These are phyloP conservation scores for Ephydatia muelleri DNA, from an alignment of 37 sponge, comb jelly and placozoan genomes.

Conservation along the genomic window DNA sequence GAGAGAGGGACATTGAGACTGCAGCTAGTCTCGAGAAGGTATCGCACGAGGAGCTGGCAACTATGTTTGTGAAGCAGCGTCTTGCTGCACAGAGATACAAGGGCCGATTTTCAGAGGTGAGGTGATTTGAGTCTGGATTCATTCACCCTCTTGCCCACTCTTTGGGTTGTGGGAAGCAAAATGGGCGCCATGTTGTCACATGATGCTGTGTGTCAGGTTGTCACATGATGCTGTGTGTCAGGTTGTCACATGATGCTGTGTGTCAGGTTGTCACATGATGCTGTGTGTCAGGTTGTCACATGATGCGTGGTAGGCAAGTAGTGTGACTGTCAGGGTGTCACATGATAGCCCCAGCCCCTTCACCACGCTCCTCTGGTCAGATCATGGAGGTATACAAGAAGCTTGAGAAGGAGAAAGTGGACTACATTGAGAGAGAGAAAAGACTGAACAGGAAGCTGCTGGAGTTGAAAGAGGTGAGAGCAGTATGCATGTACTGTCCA, in stretches of 20 bases:
- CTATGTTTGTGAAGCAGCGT: conserved; percentile 47
- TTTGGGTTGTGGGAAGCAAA: not conserved
- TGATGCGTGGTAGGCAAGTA: conserved; percentile 17
- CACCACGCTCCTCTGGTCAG: conserved; percentile 5
- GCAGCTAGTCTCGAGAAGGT: conserved; percentile 17
- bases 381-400: conserved; percentile 50
- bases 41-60: conserved; percentile 51
- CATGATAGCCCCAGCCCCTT: not conserved
- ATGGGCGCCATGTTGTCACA: not conserved
- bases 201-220: not conserved
- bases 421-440: conserved; percentile 38
- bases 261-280: not conserved
- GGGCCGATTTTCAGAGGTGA: conserved; percentile 56
- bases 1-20: conserved; percentile 23
- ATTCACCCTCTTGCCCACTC: conserved; percentile 22
- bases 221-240: not conserved
- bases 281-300: not conserved
- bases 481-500: too few species aligned
- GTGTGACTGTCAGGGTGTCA: too few species aligned
- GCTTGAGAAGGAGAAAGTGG: conserved; percentile 41
- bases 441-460: conserved; percentile 31
- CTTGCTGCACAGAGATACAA: conserved; percentile 50
- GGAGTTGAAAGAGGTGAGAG: conserved; percentile 71
- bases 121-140: conserved; percentile 6
- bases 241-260: not conserved